A percentile compares a stretch with the other conserved stretches of the same genome.
These are phyloP conservation scores for Melanostoma scalare DNA, from an alignment of 2,888 invertebrate species.

Conservation along the genomic window DNA sequence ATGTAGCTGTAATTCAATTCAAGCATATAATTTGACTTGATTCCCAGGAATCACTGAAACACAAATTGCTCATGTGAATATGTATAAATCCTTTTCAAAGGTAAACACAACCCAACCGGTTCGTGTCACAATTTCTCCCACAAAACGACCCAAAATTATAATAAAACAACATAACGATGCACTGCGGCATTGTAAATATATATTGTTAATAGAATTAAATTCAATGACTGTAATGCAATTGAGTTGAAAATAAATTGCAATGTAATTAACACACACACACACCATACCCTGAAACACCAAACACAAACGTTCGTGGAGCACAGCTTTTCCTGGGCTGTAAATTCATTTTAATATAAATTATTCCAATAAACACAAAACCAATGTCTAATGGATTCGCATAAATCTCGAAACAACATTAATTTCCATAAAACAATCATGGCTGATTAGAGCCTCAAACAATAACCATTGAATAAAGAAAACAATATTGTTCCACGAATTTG, in stretches of 20 bases:
- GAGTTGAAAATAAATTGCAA: constrained; percentile 42
- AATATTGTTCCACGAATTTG: too few relatives aligned
- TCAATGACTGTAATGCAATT: constrained; percentile 25
- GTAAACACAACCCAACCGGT: neutral
- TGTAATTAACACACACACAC: constrained; percentile 31
- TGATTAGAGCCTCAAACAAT: constrained; percentile 10
- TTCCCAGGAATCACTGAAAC: neutral
- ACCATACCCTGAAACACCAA: too few relatives aligned
- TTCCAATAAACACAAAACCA: neutral
- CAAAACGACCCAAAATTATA: constrained; percentile 35
- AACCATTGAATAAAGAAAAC: too few relatives aligned
- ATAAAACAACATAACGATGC: constrained; percentile 4
- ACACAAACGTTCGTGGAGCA: neutral
- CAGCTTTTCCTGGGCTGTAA: neutral
- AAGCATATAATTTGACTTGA: neutral
- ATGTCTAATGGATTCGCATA: constrained; percentile 31
- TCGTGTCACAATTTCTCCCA: constrained; percentile 14
- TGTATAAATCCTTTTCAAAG: neutral
- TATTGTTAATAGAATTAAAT: constrained; percentile 62
- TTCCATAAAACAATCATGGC: neutral
- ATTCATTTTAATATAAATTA: constrained; percentile 30
- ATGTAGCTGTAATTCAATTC: too few relatives aligned
- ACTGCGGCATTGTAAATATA: constrained; percentile 3
- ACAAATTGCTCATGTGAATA: neutral
- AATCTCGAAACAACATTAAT: constrained; percentile 21